phyloP scores from a whole-genome alignment of 1,140 invertebrate genomes.

The Centruroides vittatus region DNA sequence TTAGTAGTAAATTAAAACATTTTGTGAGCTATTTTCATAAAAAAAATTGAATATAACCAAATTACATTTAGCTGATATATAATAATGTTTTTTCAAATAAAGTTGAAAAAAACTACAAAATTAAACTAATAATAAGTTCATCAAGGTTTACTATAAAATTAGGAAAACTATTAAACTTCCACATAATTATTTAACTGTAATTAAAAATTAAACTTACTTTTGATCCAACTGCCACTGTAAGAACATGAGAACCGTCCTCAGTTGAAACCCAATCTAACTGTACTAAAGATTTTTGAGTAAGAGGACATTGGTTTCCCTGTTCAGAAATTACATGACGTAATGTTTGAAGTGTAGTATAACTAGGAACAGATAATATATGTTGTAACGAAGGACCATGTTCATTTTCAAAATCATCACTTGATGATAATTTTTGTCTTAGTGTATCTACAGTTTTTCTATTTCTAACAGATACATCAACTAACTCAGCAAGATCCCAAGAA shows the following conservation, averaged over 20 bases:
- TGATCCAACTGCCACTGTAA: slow-evolving; percentile 90
- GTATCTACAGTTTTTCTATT: slow-evolving; percentile 29
- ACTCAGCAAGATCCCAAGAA: slow-evolving; percentile 63
- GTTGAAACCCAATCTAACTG: slow-evolving; percentile 98
- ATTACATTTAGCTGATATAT: no score
- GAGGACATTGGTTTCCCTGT: slow-evolving; percentile 72
- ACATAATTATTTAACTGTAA: neutral
- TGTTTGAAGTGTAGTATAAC: slow-evolving; percentile 80
- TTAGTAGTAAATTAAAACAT: no score
- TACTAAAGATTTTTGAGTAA: slow-evolving; percentile 53
- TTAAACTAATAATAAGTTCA: no score
- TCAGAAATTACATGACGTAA: slow-evolving; percentile 75
- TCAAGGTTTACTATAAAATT: no score
- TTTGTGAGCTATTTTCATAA: no score
- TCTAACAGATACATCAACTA: slow-evolving; percentile 64
- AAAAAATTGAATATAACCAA: no score
- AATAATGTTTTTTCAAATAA: no score
- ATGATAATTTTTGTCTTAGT: slow-evolving; percentile 10
- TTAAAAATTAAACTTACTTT: slow-evolving; percentile 38
- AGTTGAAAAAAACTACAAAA: no score
- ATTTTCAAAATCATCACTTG: slow-evolving; percentile 5
- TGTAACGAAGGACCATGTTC: slow-evolving; percentile 14
- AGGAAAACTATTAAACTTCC: no score
- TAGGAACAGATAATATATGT: slow-evolving; percentile 65
- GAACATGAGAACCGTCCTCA: slow-evolving; percentile 94